Percentiles rank a stretch among this genome's conserved stretches.
phyloP scores from a whole-genome alignment of 2,797 vertebrate genomes.

The Scyliorhinus canicula region DNA sequence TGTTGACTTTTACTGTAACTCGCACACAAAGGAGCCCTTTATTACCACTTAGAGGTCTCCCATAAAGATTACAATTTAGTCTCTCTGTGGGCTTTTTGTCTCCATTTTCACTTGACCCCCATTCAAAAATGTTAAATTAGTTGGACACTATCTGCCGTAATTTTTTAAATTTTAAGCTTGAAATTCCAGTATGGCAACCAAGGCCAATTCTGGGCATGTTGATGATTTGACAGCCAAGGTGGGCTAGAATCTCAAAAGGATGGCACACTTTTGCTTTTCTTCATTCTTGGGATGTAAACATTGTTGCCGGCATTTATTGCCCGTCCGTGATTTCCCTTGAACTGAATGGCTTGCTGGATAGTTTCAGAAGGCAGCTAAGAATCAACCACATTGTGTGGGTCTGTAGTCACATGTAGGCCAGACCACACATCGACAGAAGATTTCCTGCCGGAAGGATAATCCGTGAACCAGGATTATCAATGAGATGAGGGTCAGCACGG shows the following conservation, averaged over 20 bases:
- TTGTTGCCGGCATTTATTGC: too few species aligned
- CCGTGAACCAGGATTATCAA: neutral
- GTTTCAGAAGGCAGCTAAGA: too few species aligned
- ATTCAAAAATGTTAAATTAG: neutral
- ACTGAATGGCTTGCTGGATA: too few species aligned
- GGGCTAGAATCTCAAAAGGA: neutral
- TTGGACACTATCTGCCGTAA: neutral
- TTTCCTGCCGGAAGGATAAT: neutral
- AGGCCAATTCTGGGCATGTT: neutral
- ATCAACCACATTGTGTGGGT: too few species aligned
- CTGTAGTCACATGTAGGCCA: too few species aligned
- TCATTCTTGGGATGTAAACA: too few species aligned
- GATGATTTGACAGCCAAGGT: neutral
- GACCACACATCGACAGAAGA: neutral
- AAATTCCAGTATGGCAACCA: neutral
- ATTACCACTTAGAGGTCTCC: neutral
- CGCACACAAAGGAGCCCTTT: neutral
- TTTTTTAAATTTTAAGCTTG: neutral
- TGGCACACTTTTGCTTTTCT: too few species aligned
- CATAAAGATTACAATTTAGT: neutral
- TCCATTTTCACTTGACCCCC: neutral
- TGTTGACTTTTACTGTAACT: neutral
- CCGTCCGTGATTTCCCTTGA: too few species aligned
- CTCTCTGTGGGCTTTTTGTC: neutral
- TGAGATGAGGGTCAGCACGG: too few species aligned